Percentiles rank a stretch among this genome's conserved stretches.
Evolutionary conservation across 2,888 invertebrate species (phyloP).

Genomic region (Azorinus chamasolen): DNA sequence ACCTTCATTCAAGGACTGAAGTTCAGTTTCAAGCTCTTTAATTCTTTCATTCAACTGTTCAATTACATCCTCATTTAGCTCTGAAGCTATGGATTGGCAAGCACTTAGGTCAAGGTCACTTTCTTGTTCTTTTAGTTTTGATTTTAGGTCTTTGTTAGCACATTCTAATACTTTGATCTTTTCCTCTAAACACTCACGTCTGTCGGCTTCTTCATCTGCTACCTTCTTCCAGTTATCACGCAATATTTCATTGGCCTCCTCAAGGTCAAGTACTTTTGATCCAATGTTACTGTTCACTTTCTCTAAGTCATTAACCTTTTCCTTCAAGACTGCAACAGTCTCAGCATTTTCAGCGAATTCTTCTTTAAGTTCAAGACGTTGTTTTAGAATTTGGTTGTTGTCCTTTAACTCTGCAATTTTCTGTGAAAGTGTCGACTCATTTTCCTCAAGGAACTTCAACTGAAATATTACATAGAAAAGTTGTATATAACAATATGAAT

Average conservation of each 20-base stretch:
- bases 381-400: slow-evolving; percentile 73
- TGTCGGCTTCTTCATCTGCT: slow-evolving; percentile 79
- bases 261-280: slow-evolving; percentile 76
- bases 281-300: slow-evolving; percentile 71
- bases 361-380: slow-evolving; percentile 72
- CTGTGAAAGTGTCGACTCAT: slow-evolving; percentile 71
- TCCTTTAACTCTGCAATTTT: slow-evolving; percentile 76
- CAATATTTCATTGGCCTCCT: slow-evolving; percentile 78
- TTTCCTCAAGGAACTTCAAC: slow-evolving; percentile 78
- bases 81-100: slow-evolving; percentile 74
- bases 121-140: slow-evolving; percentile 74
- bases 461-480: slow-evolving; percentile 44
- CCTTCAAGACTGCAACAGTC: slow-evolving; percentile 68
- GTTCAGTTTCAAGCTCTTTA: slow-evolving; percentile 72
- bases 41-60: slow-evolving; percentile 64
- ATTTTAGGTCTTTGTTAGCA: slow-evolving; percentile 76
- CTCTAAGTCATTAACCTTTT: slow-evolving; percentile 71
- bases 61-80: slow-evolving; percentile 65
- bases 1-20: slow-evolving; percentile 70
- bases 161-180: slow-evolving; percentile 75
- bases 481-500: no score
- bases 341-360: slow-evolving; percentile 70
- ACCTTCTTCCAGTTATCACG: slow-evolving; percentile 80
- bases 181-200: slow-evolving; percentile 74
- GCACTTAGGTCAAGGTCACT: slow-evolving; percentile 69